A percentile compares a stretch with the other conserved stretches of the same genome.
phyloP scores from a whole-genome alignment of 2,888 invertebrate genomes.

The Oxyteleia sp. region DNA sequence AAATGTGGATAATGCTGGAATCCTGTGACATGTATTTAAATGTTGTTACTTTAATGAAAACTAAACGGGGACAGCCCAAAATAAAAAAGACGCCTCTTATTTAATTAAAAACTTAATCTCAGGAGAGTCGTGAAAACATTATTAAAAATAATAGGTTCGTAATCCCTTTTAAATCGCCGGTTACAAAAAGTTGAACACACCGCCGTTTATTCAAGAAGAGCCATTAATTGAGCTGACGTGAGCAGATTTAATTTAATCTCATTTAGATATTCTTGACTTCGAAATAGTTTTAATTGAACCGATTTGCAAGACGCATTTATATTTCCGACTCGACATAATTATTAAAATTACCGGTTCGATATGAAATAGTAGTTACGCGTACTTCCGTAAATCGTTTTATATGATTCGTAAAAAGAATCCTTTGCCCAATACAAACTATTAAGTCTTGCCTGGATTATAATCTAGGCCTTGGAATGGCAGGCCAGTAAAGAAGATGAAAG shows the following conservation, averaged over 20 bases:
- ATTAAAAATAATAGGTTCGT: conserved; percentile 22
- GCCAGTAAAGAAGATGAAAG: too few relatives aligned
- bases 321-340: neutral
- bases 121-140: neutral
- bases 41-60: too few relatives aligned
- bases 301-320: conserved; percentile 16
- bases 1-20: too few relatives aligned
- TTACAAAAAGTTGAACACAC: conserved; percentile 6
- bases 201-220: conserved; percentile 3
- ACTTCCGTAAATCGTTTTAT: conserved; percentile 1
- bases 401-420: too few relatives aligned
- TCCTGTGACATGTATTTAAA: too few relatives aligned
- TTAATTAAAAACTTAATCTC: too few relatives aligned
- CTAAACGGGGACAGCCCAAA: too few relatives aligned
- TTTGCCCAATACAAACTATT: too few relatives aligned
- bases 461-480: too few relatives aligned
- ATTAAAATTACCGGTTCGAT: neutral
- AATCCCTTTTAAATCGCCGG: neutral
- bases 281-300: conserved; percentile 24
- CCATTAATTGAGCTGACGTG: conserved; percentile 31
- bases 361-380: too few relatives aligned
- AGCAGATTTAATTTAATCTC: conserved; percentile 44
- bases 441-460: too few relatives aligned
- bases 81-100: neutral
- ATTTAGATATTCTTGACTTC: conserved; percentile 30